Evolutionary conservation across 2,113 vertebrate genomes (phyloP), one percentile per base, ranked within the genome.

Genomic region (Ochotona princeps): DNA sequence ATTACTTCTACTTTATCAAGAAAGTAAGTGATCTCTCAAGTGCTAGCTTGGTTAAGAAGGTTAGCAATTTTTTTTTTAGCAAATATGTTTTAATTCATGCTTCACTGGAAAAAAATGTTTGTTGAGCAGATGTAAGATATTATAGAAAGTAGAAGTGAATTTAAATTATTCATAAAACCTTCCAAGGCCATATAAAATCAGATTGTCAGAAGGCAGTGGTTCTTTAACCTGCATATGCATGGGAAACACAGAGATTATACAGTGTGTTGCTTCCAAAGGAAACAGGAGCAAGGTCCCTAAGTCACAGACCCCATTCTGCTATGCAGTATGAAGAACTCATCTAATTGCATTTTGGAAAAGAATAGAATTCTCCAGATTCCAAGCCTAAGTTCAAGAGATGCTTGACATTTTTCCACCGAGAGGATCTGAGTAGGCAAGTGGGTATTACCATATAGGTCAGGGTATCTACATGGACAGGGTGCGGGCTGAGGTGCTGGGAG

Each of bases 131-230:
- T 65, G 30, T 17, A 81, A 87, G 51, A 70, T 10, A 72, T 12
- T 66, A 6, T 61, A 11, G 67, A 28, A 92, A 81, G 60, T 15
- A 75, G 2, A 51, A 15, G 8, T 82, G 21, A 85, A 87, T 90
- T 83, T 83, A 83, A 90, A 14, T 76, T 25, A 69, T 65, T 85
- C 88, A 23, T 70, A 89, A 95, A 92, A 76, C 26, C 25, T 79
- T n/a, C 2, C 44, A 38, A 85, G 8, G 7, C 60, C n/a, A 9
- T 9, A 61, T 76, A 32, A 30, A 61, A 61, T 49, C 2, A 76
- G 8, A 60, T 32, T 23, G 30, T 72, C 38, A 54, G n/a, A 10
- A 5, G 38, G 25, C 23, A 61, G 0, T 23, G 60, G 11, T 15
- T 72, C 28, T 54, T 57, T 51, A 83, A 63, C 8, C 32, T 65